Evolutionary conservation across 2,888 invertebrate genomes (phyloP).

Genomic region (Megastigmus dorsalis): DNA sequence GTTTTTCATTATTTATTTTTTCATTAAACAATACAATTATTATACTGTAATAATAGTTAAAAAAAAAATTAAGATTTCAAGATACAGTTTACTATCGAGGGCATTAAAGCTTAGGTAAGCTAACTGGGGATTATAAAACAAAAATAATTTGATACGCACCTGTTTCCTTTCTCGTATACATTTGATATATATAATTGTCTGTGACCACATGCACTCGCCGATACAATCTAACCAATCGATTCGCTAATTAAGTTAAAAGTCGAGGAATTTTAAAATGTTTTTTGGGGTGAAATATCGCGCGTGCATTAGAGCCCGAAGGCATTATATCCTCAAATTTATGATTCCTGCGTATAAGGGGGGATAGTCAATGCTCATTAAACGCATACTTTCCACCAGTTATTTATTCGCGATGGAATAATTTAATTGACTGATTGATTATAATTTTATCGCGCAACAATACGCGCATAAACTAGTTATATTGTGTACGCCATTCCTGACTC

Average conservation of each 20-base stretch:
- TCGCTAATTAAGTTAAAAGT: not conserved
- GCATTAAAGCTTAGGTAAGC: no score
- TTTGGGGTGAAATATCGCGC: not conserved
- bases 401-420: not conserved
- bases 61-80: no score
- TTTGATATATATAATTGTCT: no score
- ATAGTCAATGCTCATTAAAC: conserved; percentile 5
- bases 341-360: not conserved
- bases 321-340: conserved; percentile 25
- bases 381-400: not conserved
- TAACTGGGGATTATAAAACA: no score
- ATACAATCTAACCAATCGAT: conserved; percentile 1
- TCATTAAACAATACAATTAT: no score
- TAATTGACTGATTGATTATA: conserved; percentile 12
- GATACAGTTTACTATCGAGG: no score
- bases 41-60: no score
- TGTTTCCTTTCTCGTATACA: not conserved
- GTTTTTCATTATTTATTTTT: no score
- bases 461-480: not conserved
- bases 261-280: conserved; percentile 17
- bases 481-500: no score
- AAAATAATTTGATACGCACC: no score
- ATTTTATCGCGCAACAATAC: conserved; percentile 1
- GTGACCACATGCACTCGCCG: not conserved
- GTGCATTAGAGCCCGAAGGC: not conserved